Evolutionary conservation across 2,113 vertebrate species (phyloP).

Genomic region (Sialia sialis): DNA sequence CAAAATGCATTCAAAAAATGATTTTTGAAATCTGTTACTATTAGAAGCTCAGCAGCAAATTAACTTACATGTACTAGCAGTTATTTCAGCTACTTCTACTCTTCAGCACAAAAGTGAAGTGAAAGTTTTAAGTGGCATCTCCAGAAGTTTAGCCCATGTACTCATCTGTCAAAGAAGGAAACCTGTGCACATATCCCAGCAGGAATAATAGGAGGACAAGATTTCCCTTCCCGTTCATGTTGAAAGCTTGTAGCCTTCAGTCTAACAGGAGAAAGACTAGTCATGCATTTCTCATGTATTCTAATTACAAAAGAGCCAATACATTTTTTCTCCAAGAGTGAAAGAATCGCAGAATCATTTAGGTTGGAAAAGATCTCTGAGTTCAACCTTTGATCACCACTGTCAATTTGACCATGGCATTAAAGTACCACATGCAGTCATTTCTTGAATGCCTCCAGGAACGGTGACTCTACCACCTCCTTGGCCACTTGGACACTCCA

Average conservation of each 20-base stretch:
- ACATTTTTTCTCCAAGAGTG: background rate
- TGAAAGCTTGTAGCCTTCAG: background rate
- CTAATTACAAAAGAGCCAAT: background rate
- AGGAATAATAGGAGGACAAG: background rate
- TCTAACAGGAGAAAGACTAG: background rate
- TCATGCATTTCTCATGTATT: background rate
- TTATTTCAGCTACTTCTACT: background rate
- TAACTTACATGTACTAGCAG: background rate
- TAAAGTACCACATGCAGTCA: background rate
- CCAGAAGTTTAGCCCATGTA: background rate
- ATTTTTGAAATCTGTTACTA: background rate
- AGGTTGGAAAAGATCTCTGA: background rate
- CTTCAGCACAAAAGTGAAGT: background rate
- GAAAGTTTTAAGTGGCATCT: background rate
- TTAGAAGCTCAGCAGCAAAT: background rate
- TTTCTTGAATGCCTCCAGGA: background rate
- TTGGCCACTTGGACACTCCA: background rate
- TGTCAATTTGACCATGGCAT: accelerated
- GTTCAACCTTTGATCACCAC: background rate
- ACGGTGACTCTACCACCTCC: background rate
- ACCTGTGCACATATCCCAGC: background rate
- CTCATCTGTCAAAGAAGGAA: background rate
- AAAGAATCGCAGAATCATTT: background rate
- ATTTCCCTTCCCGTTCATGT: background rate
- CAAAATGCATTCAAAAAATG: background rate